A percentile compares a stretch with the other conserved stretches of the same genome.
phyloP scores from a whole-genome alignment of 2,888 invertebrate genomes.

The Drosophila heteroneura region DNA sequence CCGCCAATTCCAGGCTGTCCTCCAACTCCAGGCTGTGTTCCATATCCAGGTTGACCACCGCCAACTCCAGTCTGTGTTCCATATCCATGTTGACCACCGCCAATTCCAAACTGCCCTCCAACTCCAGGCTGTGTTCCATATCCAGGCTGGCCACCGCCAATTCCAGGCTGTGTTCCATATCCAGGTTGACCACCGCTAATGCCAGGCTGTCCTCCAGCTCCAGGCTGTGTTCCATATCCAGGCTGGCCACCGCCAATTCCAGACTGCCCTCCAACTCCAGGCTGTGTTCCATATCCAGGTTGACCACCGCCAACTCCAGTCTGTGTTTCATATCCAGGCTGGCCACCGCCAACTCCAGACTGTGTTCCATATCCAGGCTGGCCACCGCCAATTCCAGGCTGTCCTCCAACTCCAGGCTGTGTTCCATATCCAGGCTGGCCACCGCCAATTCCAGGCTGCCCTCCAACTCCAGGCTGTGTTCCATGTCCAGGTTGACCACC shows the following conservation, averaged over 20 bases:
- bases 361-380: neutral
- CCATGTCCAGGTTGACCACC: no score
- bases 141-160: neutral
- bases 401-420: conserved; percentile 10
- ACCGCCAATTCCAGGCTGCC: conserved; percentile 10
- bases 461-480: conserved; percentile 30
- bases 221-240: neutral
- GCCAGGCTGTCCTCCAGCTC: accelerated
- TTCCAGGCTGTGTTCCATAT: accelerated
- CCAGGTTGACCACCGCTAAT: neutral
- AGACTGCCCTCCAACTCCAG: accelerated
- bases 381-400: conserved; percentile 2
- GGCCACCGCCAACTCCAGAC: neutral
- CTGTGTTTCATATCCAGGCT: neutral
- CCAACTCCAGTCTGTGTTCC: neutral
- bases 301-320: accelerated
- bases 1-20: conserved; percentile 15
- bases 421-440: conserved; percentile 24
- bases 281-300: neutral
- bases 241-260: neutral
- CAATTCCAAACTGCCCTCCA: neutral
- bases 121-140: neutral
- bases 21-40: conserved; percentile 25
- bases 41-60: no score
- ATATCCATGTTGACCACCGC: neutral